A percentile compares a stretch with the other conserved stretches of the same genome.
Evolutionary conservation across 2,888 invertebrate genomes (phyloP).

Genomic region (Netelia melanura): DNA sequence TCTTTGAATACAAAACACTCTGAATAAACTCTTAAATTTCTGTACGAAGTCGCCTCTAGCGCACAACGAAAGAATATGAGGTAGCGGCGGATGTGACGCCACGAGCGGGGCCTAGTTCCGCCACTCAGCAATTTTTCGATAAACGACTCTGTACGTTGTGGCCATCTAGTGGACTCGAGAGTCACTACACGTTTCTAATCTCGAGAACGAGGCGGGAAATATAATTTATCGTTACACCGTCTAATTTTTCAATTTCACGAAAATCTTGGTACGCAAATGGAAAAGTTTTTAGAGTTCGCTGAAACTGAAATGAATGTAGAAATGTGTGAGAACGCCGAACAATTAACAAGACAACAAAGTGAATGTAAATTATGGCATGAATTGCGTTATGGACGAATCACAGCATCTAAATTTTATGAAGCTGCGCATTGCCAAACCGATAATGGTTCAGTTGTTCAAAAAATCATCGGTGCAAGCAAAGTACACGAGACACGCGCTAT

Average conservation of each 20-base stretch:
- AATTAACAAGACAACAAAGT: constrained; percentile 38
- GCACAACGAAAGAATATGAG: no score
- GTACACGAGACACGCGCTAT: constrained; percentile 49
- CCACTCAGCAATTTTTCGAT: no score
- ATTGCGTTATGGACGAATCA: constrained; percentile 57
- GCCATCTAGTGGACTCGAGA: no score
- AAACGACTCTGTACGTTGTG: no score
- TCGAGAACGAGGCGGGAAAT: constrained; percentile 37
- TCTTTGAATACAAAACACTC: background rate
- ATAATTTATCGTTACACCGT: constrained; percentile 33
- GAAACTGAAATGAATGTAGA: constrained; percentile 5
- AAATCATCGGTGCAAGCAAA: constrained; percentile 50
- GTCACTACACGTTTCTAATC: constrained; percentile 27
- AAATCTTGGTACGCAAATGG: background rate
- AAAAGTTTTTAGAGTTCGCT: constrained; percentile 21
- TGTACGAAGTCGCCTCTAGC: no score
- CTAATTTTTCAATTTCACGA: constrained; percentile 34
- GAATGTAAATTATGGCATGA: constrained; percentile 47
- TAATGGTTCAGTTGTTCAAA: constrained; percentile 40
- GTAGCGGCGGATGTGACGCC: no score
- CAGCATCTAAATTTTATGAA: constrained; percentile 49
- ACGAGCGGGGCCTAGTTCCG: no score
- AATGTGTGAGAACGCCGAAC: constrained; percentile 26
- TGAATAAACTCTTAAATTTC: background rate
- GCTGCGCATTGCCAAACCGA: constrained; percentile 54